Percentiles rank a stretch among this genome's conserved stretches.
Evolutionary conservation across 2,888 invertebrate genomes (phyloP).

Genomic region (Belgica antarctica): DNA sequence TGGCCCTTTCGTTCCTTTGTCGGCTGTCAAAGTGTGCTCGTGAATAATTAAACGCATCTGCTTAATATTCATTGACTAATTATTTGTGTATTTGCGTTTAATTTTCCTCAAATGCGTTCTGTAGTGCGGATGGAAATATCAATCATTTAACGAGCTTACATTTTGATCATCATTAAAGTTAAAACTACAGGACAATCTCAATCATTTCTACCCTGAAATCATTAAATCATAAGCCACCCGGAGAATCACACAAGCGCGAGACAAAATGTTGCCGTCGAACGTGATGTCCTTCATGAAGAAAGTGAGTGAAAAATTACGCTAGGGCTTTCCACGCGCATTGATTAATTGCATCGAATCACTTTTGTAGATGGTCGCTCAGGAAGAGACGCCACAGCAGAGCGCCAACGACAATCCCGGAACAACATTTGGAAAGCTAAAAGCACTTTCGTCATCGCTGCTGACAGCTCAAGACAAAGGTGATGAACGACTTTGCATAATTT

Average conservation of each 20-base stretch:
- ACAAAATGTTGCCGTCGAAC: conserved; percentile 83
- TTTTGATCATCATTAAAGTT: conserved; percentile 16
- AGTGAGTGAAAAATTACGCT: too few species aligned
- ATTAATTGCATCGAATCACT: not conserved
- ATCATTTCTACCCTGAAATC: too few species aligned
- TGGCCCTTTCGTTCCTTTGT: too few species aligned
- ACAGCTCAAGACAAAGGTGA: conserved; percentile 82
- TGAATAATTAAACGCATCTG: not conserved
- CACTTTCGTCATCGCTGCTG: conserved; percentile 75
- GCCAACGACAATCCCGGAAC: conserved; percentile 64
- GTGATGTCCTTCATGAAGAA: conserved; percentile 92
- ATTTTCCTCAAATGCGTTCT: not conserved
- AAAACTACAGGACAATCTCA: not conserved
- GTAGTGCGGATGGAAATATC: conserved; percentile 10
- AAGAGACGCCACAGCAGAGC: conserved; percentile 63
- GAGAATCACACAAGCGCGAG: not conserved
- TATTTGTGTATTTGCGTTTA: not conserved
- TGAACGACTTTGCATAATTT: not conserved
- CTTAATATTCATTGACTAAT: not conserved
- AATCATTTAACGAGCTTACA: conserved; percentile 28
- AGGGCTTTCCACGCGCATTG: too few species aligned
- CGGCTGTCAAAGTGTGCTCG: not conserved
- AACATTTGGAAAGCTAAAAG: conserved; percentile 78
- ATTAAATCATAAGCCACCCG: not conserved
- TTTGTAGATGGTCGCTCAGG: conserved; percentile 84